These are phyloP conservation scores for Automeris io DNA, from an alignment of 2,888 invertebrate genomes.

Conservation along the genomic window DNA sequence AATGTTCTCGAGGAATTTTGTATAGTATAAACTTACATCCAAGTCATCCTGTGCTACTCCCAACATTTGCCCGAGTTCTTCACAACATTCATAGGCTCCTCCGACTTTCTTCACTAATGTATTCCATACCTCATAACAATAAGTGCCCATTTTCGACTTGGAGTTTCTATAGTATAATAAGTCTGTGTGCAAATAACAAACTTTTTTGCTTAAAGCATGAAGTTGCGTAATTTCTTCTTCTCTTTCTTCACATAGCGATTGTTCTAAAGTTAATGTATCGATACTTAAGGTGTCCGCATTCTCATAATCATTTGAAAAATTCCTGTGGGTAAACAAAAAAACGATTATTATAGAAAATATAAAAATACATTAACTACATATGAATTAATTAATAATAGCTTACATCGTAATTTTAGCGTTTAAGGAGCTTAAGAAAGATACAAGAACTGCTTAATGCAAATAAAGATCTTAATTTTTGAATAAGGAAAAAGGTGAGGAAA, in stretches of 20 bases:
- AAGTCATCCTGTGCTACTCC: slow-evolving; percentile 54
- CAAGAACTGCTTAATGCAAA: no score
- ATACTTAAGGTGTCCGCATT: slow-evolving; percentile 47
- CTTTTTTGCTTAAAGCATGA: slow-evolving; percentile 53
- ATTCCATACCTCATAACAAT: slow-evolving; percentile 60
- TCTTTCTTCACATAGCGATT: slow-evolving; percentile 48
- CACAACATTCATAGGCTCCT: slow-evolving; percentile 59
- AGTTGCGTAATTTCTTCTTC: slow-evolving; percentile 49
- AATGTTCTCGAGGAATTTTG: no score
- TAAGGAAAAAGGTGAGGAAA: no score
- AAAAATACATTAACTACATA: no score
- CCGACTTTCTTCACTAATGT: slow-evolving; percentile 55
- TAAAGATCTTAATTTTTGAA: no score
- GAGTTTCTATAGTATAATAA: slow-evolving; percentile 58
- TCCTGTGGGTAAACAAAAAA: slow-evolving; percentile 40
- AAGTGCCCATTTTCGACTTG: slow-evolving; percentile 49
- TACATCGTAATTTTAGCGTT: no score
- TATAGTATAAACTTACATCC: slow-evolving; percentile 52
- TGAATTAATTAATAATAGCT: background rate
- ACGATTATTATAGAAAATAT: background rate
- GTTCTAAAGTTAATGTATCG: slow-evolving; percentile 55
- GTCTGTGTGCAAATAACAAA: slow-evolving; percentile 53
- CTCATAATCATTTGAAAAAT: slow-evolving; percentile 36
- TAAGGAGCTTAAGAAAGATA: no score
- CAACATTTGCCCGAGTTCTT: slow-evolving; percentile 51